Evolutionary conservation across 2,888 invertebrate species (phyloP).

Genomic region (Cantharis nigra): DNA sequence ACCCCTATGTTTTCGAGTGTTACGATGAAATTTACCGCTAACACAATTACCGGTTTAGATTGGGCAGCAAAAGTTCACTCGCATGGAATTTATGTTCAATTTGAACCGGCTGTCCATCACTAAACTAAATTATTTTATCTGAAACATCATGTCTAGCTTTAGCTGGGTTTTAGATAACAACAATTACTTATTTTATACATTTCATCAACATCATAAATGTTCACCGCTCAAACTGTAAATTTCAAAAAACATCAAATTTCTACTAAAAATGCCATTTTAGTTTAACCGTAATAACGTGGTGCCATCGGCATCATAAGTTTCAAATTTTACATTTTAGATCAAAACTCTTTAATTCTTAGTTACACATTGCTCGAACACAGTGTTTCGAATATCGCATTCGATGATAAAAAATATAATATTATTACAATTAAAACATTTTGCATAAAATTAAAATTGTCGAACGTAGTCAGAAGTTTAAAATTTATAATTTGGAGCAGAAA

Average conservation of each 20-base stretch:
- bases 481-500: neutral
- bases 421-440: no score
- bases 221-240: neutral
- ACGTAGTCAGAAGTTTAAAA: neutral
- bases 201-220: neutral
- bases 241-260: neutral
- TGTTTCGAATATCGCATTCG: no score
- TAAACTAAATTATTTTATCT: conserved; percentile 45
- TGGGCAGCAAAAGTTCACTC: conserved; percentile 51
- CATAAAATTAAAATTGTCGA: neutral
- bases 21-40: conserved; percentile 53
- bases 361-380: no score
- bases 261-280: no score
- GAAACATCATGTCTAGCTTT: conserved; percentile 7
- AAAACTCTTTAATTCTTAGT: no score
- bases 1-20: conserved; percentile 46
- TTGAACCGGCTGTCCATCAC: conserved; percentile 45
- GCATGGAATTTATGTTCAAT: conserved; percentile 54
- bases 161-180: conserved; percentile 23
- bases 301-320: no score
- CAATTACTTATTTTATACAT: conserved; percentile 19
- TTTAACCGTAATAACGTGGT: no score
- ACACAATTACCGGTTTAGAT: conserved; percentile 55
- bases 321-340: no score
- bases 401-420: no score